A percentile compares a stretch with the other conserved stretches of the same genome.
These are phyloP conservation scores for Lichenostomus cassidix DNA, from an alignment of 2,113 vertebrate species.

Conservation along the genomic window DNA sequence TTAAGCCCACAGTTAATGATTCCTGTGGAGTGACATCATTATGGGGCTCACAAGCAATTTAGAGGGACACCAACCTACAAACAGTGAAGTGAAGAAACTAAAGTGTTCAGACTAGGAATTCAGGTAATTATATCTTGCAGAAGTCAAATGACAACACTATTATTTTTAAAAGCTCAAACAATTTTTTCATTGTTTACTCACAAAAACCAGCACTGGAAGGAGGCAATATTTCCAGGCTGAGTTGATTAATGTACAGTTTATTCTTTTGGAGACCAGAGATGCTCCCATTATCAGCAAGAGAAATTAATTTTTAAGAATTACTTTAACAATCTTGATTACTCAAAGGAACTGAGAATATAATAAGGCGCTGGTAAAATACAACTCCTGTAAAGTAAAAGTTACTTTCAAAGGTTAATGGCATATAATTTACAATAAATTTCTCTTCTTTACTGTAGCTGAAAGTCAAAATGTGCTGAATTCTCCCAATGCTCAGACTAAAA, in stretches of 20 bases:
- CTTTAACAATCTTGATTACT: neutral
- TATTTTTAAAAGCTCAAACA: neutral
- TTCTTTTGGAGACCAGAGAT: neutral
- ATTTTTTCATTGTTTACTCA: neutral
- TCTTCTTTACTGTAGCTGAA: neutral
- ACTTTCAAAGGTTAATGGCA: slow-evolving; percentile 26
- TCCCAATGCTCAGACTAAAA: neutral
- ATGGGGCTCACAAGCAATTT: neutral
- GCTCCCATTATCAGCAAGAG: neutral
- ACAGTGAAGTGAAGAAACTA: neutral
- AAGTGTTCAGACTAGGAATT: neutral
- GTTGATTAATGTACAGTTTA: neutral
- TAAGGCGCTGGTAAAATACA: neutral
- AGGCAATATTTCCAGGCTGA: neutral
- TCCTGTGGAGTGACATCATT: neutral
- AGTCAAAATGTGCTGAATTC: neutral
- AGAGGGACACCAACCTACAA: neutral
- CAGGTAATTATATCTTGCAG: neutral
- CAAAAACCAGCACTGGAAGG: neutral
- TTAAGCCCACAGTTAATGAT: neutral
- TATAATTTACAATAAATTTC: neutral
- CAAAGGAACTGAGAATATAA: neutral
- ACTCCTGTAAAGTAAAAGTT: neutral
- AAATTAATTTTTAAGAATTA: slow-evolving; percentile 19
- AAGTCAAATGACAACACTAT: neutral